Base-by-base conservation (phyloP, 2,113 vertebrate species). In the Dicerorhinus sumatrensis region DNA sequence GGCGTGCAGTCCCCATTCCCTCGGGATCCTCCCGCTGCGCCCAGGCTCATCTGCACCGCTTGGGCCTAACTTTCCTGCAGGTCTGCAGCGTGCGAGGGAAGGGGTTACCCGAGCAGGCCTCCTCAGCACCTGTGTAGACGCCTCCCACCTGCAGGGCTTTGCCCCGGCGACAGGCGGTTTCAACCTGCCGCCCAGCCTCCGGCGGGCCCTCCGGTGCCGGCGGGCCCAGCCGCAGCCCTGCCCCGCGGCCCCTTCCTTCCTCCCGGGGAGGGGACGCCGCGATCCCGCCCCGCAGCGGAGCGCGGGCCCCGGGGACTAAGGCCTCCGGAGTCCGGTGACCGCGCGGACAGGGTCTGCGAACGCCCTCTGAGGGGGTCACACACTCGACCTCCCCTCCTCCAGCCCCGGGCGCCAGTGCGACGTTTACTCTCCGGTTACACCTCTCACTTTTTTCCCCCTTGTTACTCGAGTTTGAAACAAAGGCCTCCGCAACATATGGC, bases 381-480 rank as follows among this genome's bases (percentile, higher is more conserved):
- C 65, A 4, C 72, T 62, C 62, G 31, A 1, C 17, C 23, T 62
- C 33, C 5, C 25, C 10, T 67, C 33, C 70, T 63, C n/a, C n/a
- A 23, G 54, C 46, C 63, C 56, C 8, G 60, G n/a, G 65, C 18
- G 69, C 46, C 72, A 33, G 21, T 3, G 33, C 85, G 42, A 5
- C 9, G 29, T 51, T 72, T 8, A 21, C 72, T n/a, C 31, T 12
- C 21, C 29, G 1, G 5, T 62, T 72, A 79, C 67, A 75, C 83
- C 14, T 63, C 80, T 36, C n/a, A 85, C 21, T 95, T 36, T n/a
- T 54, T 31, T 42, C 21, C 3, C 17, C 25, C 51, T 86, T 54
- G 79, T 95, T 70, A 86, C 70, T 95, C n/a, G 23, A 92, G 83
- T 95, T 94, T 88, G 79, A 97, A 95, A 98, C 97, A 98, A 98